phyloP scores from a whole-genome alignment of 1,140 invertebrate genomes.

The Maconellicoccus hirsutus region DNA sequence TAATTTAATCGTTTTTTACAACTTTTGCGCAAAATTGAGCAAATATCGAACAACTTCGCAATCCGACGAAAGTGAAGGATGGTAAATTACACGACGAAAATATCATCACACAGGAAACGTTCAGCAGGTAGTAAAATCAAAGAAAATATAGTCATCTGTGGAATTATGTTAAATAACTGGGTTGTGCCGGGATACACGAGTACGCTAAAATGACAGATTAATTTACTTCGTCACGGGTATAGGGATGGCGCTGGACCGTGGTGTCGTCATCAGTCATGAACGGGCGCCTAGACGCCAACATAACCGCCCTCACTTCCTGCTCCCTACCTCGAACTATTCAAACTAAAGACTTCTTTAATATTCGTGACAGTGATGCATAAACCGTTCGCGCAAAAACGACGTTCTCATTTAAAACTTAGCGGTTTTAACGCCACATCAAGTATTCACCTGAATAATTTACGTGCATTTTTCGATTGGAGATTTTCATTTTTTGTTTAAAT shows the following conservation, averaged over 20 bases:
- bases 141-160: background rate
- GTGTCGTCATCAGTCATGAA: constrained; percentile 7
- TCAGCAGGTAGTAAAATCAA: background rate
- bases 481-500: background rate
- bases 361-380: constrained; percentile 3
- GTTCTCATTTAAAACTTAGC: constrained; percentile 9
- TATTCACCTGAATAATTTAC: background rate
- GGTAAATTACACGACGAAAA: too few species aligned
- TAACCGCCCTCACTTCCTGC: background rate
- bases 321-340: background rate
- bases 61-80: too few species aligned
- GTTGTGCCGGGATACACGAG: background rate
- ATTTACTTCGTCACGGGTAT: background rate
- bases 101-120: too few species aligned
- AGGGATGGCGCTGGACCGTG: constrained; percentile 6
- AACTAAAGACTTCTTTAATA: constrained; percentile 9
- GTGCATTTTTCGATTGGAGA: background rate
- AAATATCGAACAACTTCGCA: too few species aligned
- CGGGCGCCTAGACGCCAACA: constrained; percentile 5
- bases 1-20: too few species aligned
- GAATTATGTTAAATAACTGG: background rate
- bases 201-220: constrained; percentile 4
- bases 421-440: background rate
- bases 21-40: too few species aligned
- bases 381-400: background rate